These are phyloP conservation scores for Meloidogyne exigua DNA, from an alignment of 1,140 invertebrate species.

Conservation along the genomic window DNA sequence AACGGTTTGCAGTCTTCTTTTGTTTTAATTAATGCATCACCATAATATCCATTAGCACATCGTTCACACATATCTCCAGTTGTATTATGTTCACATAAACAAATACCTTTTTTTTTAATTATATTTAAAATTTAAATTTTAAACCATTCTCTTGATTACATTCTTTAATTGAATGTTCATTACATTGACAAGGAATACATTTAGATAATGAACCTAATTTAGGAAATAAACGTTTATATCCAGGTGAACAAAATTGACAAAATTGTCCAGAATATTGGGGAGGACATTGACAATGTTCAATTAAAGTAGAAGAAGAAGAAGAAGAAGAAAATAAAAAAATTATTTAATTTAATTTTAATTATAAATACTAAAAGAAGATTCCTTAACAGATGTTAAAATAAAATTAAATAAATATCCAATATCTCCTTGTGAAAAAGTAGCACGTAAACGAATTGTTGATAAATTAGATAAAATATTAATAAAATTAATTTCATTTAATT, in stretches of 20 bases:
- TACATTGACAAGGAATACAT: conserved; percentile 92
- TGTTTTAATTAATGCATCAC: conserved; percentile 83
- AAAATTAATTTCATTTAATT: conserved; percentile 79
- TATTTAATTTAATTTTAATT: no score
- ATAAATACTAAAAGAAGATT: neutral
- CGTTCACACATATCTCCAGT: conserved; percentile 77
- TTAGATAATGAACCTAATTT: conserved; percentile 84
- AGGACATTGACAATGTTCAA: conserved; percentile 89
- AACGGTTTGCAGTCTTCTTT: conserved; percentile 80
- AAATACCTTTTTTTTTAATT: conserved; percentile 17
- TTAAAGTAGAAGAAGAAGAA: conserved; percentile 74
- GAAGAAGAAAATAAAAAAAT: neutral
- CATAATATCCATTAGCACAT: conserved; percentile 89
- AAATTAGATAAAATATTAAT: conserved; percentile 86
- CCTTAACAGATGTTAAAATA: conserved; percentile 54
- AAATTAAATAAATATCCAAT: conserved; percentile 59
- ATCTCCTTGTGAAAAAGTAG: conserved; percentile 77
- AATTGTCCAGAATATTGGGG: conserved; percentile 85
- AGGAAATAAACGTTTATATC: conserved; percentile 83
- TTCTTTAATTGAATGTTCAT: conserved; percentile 79
- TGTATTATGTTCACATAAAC: conserved; percentile 48
- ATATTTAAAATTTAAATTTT: conserved; percentile 24
- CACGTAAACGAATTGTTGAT: conserved; percentile 87
- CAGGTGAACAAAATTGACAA: conserved; percentile 91
- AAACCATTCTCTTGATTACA: conserved; percentile 89